phyloP scores from a whole-genome alignment of 2,888 invertebrate species.

The Amphipoea lucens region DNA sequence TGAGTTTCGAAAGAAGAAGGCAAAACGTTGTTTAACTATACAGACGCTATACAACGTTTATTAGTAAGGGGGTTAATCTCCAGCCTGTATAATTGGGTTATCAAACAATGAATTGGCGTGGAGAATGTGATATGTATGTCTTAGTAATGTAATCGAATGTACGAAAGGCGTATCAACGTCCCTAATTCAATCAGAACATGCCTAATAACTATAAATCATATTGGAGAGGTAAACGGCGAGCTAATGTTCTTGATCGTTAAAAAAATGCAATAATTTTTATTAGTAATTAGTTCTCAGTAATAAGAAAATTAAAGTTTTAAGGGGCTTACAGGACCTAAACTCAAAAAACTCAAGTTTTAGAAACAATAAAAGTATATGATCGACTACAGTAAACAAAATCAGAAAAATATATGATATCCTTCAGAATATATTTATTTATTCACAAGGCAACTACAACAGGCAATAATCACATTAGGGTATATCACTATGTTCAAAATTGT shows the following conservation, averaged over 20 bases:
- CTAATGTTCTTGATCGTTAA: slow-evolving; percentile 72
- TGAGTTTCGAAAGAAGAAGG: too few relatives aligned
- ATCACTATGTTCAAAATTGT: too few relatives aligned
- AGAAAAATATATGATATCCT: too few relatives aligned
- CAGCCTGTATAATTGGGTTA: slow-evolving; percentile 9
- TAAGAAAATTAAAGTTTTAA: not conserved
- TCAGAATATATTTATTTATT: too few relatives aligned
- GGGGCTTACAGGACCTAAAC: too few relatives aligned
- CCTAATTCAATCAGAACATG: slow-evolving; percentile 80
- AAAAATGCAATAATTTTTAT: slow-evolving; percentile 10
- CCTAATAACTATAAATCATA: slow-evolving; percentile 84
- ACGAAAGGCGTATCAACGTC: slow-evolving; percentile 76
- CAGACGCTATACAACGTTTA: too few relatives aligned
- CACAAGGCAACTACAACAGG: too few relatives aligned
- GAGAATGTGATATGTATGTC: slow-evolving; percentile 21
- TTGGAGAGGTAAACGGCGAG: slow-evolving; percentile 62
- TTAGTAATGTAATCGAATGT: slow-evolving; percentile 69
- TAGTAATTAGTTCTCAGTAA: not conserved
- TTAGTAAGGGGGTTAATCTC: not conserved
- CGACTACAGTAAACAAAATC: too few relatives aligned
- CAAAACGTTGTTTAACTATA: too few relatives aligned
- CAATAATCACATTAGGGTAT: too few relatives aligned
- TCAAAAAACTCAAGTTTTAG: too few relatives aligned
- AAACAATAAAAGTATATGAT: too few relatives aligned
- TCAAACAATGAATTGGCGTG: slow-evolving; percentile 37